Evolutionary conservation across 2,888 invertebrate genomes (phyloP).

Genomic region (Trisateles emortualis): DNA sequence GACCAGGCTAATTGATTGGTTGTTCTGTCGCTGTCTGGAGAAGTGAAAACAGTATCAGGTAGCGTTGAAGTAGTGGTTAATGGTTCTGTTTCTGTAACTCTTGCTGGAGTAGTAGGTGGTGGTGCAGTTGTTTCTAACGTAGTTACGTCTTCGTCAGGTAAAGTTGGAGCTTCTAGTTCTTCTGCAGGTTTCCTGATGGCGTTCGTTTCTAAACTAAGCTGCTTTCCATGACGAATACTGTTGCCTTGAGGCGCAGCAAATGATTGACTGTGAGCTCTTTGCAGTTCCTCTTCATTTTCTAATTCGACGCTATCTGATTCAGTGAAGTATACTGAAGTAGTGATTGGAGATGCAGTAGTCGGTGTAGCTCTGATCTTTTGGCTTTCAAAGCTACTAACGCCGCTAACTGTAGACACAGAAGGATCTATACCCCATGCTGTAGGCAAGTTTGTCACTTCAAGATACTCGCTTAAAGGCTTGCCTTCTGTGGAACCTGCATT

Average conservation of each 20-base stretch:
- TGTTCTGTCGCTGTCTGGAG: slow-evolving; percentile 73
- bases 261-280: slow-evolving; percentile 90
- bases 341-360: slow-evolving; percentile 60
- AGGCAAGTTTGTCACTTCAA: slow-evolving; percentile 78
- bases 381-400: slow-evolving; percentile 71
- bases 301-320: slow-evolving; percentile 76
- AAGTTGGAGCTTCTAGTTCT: slow-evolving; percentile 77
- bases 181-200: slow-evolving; percentile 72
- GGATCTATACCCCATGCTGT: slow-evolving; percentile 79
- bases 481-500: slow-evolving; percentile 75
- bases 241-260: slow-evolving; percentile 88
- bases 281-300: slow-evolving; percentile 88
- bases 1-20: slow-evolving; percentile 81
- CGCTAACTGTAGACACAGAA: slow-evolving; percentile 64
- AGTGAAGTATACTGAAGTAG: slow-evolving; percentile 73
- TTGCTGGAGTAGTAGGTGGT: slow-evolving; percentile 60
- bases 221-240: slow-evolving; percentile 76
- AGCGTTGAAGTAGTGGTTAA: slow-evolving; percentile 62
- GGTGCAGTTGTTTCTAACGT: slow-evolving; percentile 66
- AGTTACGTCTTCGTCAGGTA: slow-evolving; percentile 63
- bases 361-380: slow-evolving; percentile 74
- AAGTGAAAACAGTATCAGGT: slow-evolving; percentile 69
- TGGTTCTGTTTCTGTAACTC: slow-evolving; percentile 61
- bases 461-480: slow-evolving; percentile 79
- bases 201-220: slow-evolving; percentile 62